phyloP scores from a whole-genome alignment of 1,140 invertebrate genomes.

The Belonocnema kinseyi region DNA sequence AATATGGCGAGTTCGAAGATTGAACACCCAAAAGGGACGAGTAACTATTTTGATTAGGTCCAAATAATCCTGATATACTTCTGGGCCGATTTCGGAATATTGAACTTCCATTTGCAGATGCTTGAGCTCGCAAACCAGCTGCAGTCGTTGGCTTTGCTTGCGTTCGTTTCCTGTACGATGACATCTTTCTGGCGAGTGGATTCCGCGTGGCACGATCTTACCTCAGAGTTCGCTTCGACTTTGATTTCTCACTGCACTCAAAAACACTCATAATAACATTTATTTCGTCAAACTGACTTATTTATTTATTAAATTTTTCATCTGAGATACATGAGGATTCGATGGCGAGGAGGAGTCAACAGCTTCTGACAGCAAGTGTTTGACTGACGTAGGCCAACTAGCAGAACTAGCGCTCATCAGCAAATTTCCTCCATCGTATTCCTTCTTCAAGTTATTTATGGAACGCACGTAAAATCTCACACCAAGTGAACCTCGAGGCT shows the following conservation, averaged over 20 bases:
- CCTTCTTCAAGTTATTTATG: constrained; percentile 69
- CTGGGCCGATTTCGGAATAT: constrained; percentile 74
- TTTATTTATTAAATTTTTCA: neutral
- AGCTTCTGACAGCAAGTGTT: constrained; percentile 67
- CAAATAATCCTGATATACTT: constrained; percentile 70
- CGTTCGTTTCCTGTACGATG: constrained; percentile 69
- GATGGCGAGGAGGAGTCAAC: constrained; percentile 38
- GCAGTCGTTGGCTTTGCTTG: constrained; percentile 72
- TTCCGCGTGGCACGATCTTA: constrained; percentile 5
- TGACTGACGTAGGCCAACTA: constrained; percentile 65
- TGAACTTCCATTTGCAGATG: constrained; percentile 72
- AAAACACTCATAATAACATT: constrained; percentile 6
- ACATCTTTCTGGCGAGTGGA: constrained; percentile 55
- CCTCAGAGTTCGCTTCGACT: neutral
- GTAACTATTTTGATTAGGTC: constrained; percentile 66
- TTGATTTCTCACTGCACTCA: constrained; percentile 7
- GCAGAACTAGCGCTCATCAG: constrained; percentile 57
- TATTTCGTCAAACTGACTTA: neutral
- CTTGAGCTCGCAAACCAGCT: constrained; percentile 71
- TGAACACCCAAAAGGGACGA: constrained; percentile 61
- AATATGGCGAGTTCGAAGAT: constrained; percentile 63
- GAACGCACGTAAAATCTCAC: constrained; percentile 61
- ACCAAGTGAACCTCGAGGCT: constrained; percentile 60
- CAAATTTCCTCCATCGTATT: constrained; percentile 62
- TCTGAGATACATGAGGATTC: neutral